These are phyloP conservation scores for Pyrocoelia pectoralis DNA, from an alignment of 2,888 invertebrate species.

Conservation along the genomic window DNA sequence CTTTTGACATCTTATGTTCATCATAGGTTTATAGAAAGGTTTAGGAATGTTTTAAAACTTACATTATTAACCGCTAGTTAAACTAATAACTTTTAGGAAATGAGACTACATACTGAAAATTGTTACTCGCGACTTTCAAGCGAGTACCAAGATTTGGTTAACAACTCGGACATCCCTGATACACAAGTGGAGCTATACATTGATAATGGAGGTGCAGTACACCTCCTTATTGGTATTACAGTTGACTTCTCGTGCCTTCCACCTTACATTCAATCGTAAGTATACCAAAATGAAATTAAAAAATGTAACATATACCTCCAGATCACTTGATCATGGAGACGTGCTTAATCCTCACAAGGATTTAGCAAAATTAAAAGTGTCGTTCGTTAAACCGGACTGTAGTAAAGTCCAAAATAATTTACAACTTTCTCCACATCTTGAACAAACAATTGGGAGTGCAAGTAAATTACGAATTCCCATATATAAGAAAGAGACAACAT, in stretches of 20 bases:
- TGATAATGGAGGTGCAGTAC: conserved; percentile 64
- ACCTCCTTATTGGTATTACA: conserved; percentile 71
- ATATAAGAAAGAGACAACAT: conserved; percentile 54
- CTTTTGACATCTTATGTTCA: no score
- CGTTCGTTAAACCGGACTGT: conserved; percentile 54
- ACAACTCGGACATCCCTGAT: conserved; percentile 62
- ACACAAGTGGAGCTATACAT: conserved; percentile 73
- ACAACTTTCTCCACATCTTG: conserved; percentile 62
- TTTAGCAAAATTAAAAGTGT: conserved; percentile 47
- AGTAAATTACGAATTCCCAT: conserved; percentile 59
- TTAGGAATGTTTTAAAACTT: no score
- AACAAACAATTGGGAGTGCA: conserved; percentile 60
- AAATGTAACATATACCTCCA: neutral
- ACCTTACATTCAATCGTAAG: conserved; percentile 56
- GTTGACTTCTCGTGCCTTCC: conserved; percentile 71
- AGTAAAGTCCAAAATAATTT: conserved; percentile 59
- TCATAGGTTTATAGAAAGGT: no score
- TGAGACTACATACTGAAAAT: conserved; percentile 61
- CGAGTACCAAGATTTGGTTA: conserved; percentile 70
- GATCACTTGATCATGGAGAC: conserved; percentile 7
- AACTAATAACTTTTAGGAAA: conserved; percentile 24
- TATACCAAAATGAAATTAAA: conserved; percentile 7
- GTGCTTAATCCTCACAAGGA: conserved; percentile 46
- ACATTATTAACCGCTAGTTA: no score
- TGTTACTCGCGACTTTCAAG: conserved; percentile 64